Evolutionary conservation across 1,140 invertebrate species (phyloP).

Genomic region (Medauroidea extradentata): DNA sequence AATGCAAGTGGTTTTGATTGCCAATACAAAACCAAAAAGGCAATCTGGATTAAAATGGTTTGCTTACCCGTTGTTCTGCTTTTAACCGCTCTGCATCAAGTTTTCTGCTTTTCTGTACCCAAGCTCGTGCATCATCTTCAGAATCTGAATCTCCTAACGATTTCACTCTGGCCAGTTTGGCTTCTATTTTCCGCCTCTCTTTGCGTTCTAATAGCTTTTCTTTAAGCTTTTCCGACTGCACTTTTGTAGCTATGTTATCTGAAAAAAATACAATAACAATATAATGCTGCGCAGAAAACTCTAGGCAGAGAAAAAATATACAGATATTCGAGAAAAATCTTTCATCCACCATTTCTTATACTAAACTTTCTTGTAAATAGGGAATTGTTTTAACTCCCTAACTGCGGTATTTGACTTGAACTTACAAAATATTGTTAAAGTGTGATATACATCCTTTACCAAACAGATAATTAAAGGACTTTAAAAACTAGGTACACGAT

Average conservation of each 20-base stretch:
- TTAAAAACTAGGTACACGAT: no score
- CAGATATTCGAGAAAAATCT: no score
- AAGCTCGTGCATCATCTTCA: conserved; percentile 61
- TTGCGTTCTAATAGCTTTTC: conserved; percentile 71
- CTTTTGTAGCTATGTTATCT: conserved; percentile 70
- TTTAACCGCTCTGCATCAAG: conserved; percentile 76
- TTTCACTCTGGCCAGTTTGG: conserved; percentile 63
- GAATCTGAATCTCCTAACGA: conserved; percentile 66
- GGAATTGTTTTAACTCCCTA: no score
- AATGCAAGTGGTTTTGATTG: no score
- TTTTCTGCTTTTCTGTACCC: conserved; percentile 79
- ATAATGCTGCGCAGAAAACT: conserved; percentile 3
- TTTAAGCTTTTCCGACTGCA: conserved; percentile 73
- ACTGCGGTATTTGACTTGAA: no score
- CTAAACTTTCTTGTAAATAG: no score
- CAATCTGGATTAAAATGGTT: no score
- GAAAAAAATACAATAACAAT: conserved; percentile 22
- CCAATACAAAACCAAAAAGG: no score
- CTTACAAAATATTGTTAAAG: no score
- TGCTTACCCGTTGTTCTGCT: conserved; percentile 78
- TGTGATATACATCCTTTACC: no score
- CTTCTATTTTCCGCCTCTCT: conserved; percentile 76
- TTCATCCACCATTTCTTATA: no score
- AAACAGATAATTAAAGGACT: no score
- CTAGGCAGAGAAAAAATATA: not conserved